These are phyloP conservation scores for Stegostoma tigrinum DNA, from an alignment of 2,113 vertebrate species.

Conservation along the genomic window DNA sequence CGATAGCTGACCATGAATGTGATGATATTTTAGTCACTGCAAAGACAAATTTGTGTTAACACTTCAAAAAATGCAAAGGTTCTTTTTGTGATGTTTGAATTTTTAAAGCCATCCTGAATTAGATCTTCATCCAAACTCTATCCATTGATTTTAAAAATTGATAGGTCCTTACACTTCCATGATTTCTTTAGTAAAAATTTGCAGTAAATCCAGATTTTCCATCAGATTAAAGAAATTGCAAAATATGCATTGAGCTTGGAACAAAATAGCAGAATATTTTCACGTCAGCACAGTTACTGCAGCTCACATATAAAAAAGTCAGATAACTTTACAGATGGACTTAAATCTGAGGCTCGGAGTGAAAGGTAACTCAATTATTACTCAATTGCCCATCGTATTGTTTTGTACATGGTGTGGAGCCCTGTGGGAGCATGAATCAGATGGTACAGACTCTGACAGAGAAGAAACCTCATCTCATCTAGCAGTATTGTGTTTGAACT, in stretches of 20 bases:
- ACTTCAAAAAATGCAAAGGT: not conserved
- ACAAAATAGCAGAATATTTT: no score
- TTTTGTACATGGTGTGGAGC: not conserved
- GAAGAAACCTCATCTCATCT: not conserved
- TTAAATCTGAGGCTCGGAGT: not conserved
- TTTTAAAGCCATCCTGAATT: not conserved
- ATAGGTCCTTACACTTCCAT: not conserved
- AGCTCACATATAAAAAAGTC: not conserved
- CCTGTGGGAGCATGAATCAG: not conserved
- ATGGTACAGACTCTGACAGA: not conserved
- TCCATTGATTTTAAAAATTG: not conserved
- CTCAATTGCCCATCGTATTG: not conserved
- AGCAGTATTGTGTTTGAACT: conserved; percentile 7
- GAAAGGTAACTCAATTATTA: not conserved
- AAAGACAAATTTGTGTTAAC: not conserved
- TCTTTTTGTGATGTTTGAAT: not conserved
- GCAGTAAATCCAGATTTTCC: not conserved
- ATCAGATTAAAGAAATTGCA: conserved; percentile 3
- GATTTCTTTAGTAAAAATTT: not conserved
- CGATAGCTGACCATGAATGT: not conserved
- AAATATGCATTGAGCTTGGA: no score
- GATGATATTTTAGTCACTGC: not conserved
- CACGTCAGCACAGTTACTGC: no score
- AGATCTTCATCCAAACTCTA: not conserved
- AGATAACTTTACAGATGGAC: not conserved